These are phyloP conservation scores for Euura lappo DNA, from an alignment of 1,140 invertebrate genomes.

Conservation along the genomic window DNA sequence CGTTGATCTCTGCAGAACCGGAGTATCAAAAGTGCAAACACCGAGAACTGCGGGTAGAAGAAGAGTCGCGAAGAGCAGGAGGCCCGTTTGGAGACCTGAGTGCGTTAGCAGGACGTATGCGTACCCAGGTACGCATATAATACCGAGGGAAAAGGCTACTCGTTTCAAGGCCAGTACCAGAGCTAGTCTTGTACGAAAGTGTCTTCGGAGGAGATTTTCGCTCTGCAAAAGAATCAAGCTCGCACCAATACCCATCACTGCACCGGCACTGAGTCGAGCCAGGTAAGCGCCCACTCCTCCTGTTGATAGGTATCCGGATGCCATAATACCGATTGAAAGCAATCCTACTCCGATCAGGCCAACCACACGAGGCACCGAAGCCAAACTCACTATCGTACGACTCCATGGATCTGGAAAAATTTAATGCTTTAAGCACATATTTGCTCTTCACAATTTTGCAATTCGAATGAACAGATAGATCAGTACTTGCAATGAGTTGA, in stretches of 20 bases:
- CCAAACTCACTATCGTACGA: slow-evolving; percentile 58
- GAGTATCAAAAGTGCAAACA: slow-evolving; percentile 33
- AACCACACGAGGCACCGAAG: slow-evolving; percentile 62
- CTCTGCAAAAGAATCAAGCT: slow-evolving; percentile 47
- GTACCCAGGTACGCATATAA: slow-evolving; percentile 38
- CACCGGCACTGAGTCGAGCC: slow-evolving; percentile 48
- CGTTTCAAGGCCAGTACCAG: slow-evolving; percentile 41
- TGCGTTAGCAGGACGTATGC: slow-evolving; percentile 33
- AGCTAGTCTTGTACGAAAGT: slow-evolving; percentile 41
- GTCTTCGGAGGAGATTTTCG: slow-evolving; percentile 39
- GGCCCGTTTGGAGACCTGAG: slow-evolving; percentile 32
- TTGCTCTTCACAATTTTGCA: too few species aligned
- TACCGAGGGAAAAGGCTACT: slow-evolving; percentile 37
- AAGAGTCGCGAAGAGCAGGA: slow-evolving; percentile 40
- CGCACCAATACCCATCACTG: slow-evolving; percentile 51
- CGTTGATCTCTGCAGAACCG: slow-evolving; percentile 18
- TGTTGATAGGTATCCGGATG: slow-evolving; percentile 49
- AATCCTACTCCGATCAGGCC: slow-evolving; percentile 49
- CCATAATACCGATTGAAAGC: slow-evolving; percentile 41
- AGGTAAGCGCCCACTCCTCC: slow-evolving; percentile 51
- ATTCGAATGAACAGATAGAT: too few species aligned
- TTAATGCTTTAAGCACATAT: too few species aligned
- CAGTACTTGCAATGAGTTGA: too few species aligned
- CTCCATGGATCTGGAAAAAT: slow-evolving; percentile 62
- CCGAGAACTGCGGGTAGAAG: slow-evolving; percentile 43